Percentiles rank a stretch among this genome's conserved stretches.
phyloP scores from a whole-genome alignment of 2,797 vertebrate genomes.

The Crypturellus tataupa region DNA sequence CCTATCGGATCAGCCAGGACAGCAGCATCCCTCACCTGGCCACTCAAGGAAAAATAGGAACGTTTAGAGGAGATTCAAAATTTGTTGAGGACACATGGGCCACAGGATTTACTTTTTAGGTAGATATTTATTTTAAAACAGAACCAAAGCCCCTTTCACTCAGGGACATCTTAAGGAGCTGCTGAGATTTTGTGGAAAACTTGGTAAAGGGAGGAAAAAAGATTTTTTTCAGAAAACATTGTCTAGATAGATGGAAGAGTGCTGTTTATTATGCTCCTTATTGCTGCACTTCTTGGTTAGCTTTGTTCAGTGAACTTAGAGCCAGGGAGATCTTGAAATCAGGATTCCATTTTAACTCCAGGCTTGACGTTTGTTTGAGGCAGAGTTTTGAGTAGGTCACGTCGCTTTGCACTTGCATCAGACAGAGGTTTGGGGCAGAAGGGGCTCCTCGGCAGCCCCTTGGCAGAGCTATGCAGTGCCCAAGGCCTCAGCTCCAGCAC shows the following conservation, averaged over 20 bases:
- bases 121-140: not conserved
- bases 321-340: not conserved
- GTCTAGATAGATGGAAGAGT: not conserved
- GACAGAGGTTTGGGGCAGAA: not conserved
- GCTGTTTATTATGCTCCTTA: not conserved
- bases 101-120: not conserved
- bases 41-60: not conserved
- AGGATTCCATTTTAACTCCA: not conserved
- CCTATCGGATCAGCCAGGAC: not conserved
- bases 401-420: accelerated
- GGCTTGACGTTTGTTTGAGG: not conserved
- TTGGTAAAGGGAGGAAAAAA: accelerated
- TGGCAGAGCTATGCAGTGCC: accelerated
- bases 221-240: not conserved
- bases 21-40: not conserved
- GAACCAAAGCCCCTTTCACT: not conserved
- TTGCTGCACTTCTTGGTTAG: not conserved
- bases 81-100: not conserved
- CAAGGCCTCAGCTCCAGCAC: not conserved
- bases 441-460: not conserved
- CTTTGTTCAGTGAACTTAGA: not conserved
- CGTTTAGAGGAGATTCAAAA: not conserved
- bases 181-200: not conserved
- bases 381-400: accelerated
- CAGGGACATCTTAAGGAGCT: not conserved